These are phyloP conservation scores for Microcebus ravelobensis DNA, from an alignment of 2,113 vertebrate genomes.

Conservation along the genomic window DNA sequence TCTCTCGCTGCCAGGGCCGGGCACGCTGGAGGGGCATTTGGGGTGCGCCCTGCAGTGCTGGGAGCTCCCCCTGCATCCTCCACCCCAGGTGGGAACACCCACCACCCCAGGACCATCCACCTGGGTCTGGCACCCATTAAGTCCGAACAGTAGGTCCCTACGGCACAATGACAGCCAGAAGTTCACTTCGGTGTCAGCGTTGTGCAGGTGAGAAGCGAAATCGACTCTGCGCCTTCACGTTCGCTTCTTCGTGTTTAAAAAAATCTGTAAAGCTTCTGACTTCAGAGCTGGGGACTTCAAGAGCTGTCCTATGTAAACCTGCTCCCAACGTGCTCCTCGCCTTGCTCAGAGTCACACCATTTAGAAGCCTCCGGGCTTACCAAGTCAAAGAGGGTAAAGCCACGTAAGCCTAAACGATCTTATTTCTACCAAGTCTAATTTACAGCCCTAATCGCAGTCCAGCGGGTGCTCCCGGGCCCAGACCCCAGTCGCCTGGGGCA, in stretches of 20 bases:
- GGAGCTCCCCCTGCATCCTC: background rate
- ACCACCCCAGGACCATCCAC: background rate
- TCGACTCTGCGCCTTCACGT: background rate
- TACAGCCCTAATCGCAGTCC: slow-evolving; percentile 53
- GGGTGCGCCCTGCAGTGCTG: background rate
- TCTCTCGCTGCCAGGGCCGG: slow-evolving; percentile 78
- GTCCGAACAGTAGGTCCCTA: background rate
- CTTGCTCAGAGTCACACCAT: slow-evolving; percentile 41
- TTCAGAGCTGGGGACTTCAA: slow-evolving; percentile 30
- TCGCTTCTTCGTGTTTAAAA: background rate
- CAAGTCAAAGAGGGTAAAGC: slow-evolving; percentile 67
- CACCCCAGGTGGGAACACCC: background rate
- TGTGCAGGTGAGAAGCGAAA: rapidly evolving
- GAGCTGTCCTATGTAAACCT: slow-evolving; percentile 60
- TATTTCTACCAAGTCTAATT: slow-evolving; percentile 60
- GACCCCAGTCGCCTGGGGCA: background rate
- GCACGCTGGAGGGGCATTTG: slow-evolving; percentile 68
- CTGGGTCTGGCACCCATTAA: background rate
- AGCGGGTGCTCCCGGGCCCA: background rate
- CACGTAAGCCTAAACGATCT: slow-evolving; percentile 55
- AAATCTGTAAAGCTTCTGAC: background rate
- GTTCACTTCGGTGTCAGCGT: background rate
- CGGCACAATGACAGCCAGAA: background rate
- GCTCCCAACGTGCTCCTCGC: background rate
- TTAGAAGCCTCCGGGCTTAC: slow-evolving; percentile 61